Evolutionary conservation across 2,113 vertebrate genomes (phyloP).

Genomic region (Proteles cristata): DNA sequence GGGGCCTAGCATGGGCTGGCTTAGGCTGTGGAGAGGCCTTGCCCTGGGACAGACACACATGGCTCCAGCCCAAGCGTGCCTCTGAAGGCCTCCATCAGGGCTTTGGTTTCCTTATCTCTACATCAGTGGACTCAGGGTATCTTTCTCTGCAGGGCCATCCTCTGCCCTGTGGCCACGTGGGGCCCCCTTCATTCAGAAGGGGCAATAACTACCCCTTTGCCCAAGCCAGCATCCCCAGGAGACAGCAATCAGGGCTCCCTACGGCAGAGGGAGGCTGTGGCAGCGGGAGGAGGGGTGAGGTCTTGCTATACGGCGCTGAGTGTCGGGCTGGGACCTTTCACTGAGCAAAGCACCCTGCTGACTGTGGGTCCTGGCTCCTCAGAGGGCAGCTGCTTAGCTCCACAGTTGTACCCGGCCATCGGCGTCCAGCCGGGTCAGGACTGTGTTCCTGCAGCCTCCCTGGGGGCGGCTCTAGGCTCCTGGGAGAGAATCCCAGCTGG

Average conservation of each 20-base stretch:
- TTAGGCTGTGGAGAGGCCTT: background rate
- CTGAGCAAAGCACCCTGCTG: background rate
- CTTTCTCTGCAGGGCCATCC: background rate
- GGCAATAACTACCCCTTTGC: fast-evolving
- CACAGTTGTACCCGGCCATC: background rate
- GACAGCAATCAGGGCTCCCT: background rate
- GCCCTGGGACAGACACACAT: background rate
- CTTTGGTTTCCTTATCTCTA: too few species aligned
- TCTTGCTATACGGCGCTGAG: background rate
- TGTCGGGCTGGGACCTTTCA: too few species aligned
- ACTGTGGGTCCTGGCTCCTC: background rate
- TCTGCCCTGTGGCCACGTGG: background rate
- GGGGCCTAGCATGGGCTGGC: fast-evolving
- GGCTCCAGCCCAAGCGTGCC: background rate
- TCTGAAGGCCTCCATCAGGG: too few species aligned
- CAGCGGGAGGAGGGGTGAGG: background rate
- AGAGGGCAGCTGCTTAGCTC: background rate
- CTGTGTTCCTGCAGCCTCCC: background rate
- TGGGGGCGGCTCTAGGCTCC: background rate
- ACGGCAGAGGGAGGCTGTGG: too few species aligned
- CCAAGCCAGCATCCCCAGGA: background rate
- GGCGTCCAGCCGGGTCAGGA: background rate
- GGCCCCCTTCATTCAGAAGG: background rate
- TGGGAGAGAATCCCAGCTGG: background rate
- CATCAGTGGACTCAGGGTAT: background rate